Percentiles rank a stretch among this genome's conserved stretches.
These are phyloP conservation scores for Toxostoma redivivum DNA, from an alignment of 2,113 vertebrate genomes.

Conservation along the genomic window DNA sequence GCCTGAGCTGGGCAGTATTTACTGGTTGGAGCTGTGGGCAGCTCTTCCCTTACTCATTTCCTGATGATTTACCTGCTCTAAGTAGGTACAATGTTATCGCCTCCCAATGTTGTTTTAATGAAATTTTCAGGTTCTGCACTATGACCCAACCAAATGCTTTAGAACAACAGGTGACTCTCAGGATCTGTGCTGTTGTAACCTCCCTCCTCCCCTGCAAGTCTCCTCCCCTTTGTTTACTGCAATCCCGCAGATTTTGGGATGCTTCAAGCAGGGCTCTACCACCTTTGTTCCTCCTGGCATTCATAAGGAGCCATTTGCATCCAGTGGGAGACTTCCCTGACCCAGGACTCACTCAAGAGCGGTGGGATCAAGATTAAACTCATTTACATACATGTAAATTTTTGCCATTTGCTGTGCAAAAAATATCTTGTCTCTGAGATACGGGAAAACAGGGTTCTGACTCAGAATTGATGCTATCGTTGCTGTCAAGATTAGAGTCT, in stretches of 20 bases:
- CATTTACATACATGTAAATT: constrained; percentile 48
- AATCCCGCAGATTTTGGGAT: not conserved
- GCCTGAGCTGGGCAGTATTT: not conserved
- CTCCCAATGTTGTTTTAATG: not conserved
- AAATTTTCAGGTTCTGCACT: not conserved
- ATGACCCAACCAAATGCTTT: not conserved
- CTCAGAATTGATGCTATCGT: constrained; percentile 52
- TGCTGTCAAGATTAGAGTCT: constrained; percentile 43
- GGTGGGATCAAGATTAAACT: not conserved
- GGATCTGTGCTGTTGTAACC: constrained; percentile 22
- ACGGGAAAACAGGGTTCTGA: constrained; percentile 17
- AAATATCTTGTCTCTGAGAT: constrained; percentile 45
- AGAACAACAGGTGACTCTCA: constrained; percentile 15
- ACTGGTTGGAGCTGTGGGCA: not conserved
- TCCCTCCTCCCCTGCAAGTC: not conserved
- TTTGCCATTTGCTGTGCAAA: constrained; percentile 22
- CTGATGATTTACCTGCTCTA: not conserved
- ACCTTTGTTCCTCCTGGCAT: not conserved
- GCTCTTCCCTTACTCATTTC: constrained; percentile 10
- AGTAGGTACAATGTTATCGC: not conserved
- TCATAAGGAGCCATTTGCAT: not conserved
- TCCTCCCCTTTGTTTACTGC: constrained; percentile 47
- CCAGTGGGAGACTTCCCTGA: not conserved
- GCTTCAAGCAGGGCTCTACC: not conserved
- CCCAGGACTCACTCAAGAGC: not conserved